Evolutionary conservation across 1,140 invertebrate species (phyloP).

Genomic region (Nomia melanderi): DNA sequence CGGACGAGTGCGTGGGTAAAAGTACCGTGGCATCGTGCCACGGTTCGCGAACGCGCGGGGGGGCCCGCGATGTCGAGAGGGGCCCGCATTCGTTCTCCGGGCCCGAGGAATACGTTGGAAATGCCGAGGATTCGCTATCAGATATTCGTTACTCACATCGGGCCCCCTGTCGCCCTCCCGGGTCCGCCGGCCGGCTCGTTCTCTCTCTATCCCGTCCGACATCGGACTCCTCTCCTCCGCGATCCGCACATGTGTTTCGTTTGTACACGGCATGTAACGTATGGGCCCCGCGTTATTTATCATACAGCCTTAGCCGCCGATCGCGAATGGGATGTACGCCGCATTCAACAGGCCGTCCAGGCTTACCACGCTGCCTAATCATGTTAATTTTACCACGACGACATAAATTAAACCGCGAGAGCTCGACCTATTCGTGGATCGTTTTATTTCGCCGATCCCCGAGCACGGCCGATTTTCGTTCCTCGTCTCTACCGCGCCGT

Average conservation of each 20-base stretch:
- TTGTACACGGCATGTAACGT: constrained; percentile 64
- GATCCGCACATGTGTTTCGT: constrained; percentile 65
- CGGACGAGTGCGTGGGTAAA: constrained; percentile 64
- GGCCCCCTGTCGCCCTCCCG: constrained; percentile 40
- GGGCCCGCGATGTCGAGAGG: constrained; percentile 56
- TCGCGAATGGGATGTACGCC: constrained; percentile 56
- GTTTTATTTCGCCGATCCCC: not conserved
- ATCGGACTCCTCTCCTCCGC: constrained; percentile 51
- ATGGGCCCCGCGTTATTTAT: constrained; percentile 63
- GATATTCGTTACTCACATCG: constrained; percentile 74
- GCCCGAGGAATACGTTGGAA: constrained; percentile 64
- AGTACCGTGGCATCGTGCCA: constrained; percentile 52
- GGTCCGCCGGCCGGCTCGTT: not conserved
- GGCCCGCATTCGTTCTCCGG: constrained; percentile 69
- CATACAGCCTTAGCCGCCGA: constrained; percentile 61
- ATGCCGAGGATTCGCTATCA: constrained; percentile 72
- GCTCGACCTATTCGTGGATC: not conserved
- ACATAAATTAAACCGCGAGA: constrained; percentile 54
- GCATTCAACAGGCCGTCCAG: constrained; percentile 51
- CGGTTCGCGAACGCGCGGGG: constrained; percentile 56
- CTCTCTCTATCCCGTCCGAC: constrained; percentile 47
- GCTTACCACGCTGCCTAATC: constrained; percentile 59
- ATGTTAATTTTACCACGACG: constrained; percentile 59
- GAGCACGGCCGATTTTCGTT: constrained; percentile 29
- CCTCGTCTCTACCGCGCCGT: not conserved